Base-by-base conservation (phyloP, 1,140 invertebrate genomes). In the Rhyacophila brunnea region DNA sequence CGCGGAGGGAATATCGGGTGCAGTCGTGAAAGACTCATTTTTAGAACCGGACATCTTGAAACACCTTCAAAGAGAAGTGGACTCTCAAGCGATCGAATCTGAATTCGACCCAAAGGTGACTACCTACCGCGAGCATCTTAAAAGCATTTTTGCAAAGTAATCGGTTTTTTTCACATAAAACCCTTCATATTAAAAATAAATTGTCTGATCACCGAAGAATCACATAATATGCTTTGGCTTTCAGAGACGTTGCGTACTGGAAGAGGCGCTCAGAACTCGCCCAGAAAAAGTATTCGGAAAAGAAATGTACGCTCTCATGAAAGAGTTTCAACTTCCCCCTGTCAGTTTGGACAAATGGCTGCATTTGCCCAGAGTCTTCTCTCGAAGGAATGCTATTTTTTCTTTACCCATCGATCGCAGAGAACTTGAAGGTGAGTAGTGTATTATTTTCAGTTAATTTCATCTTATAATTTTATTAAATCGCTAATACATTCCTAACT, bases 81-180 rank as follows among this genome's bases (percentile, higher is more conserved):
- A 87, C 65, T 77, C 82, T 43, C 83, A 87, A 56, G 78, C 81
- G 14, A 81, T 88, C 34, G 86, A 88, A 65, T 82, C 78, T 65
- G 87, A 89, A 71, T 87, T 88, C 69, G 81, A 86, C 63, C 61
- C 73, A 10, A 85, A 85, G 74, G 86, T 87, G 67, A 38, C 36
- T 45, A 51, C 23, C 23, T n/a, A n/a, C n/a, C n/a, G n/a, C n/a
- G n/a, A n/a, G n/a, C n/a, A n/a, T n/a, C n/a, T n/a, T n/a, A n/a
- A n/a, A n/a, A n/a, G n/a, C n/a, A n/a, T n/a, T n/a, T n/a, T n/a
- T n/a, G n/a, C n/a, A n/a, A n/a, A n/a, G n/a, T n/a, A n/a, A n/a
- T n/a, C n/a, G n/a, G n/a, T n/a, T n/a, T n/a, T n/a, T n/a, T n/a
- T n/a, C n/a, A n/a, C n/a, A n/a, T n/a, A n/a, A n/a, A n/a, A n/a